Evolutionary conservation across 2,888 invertebrate genomes (phyloP).

Genomic region (Diarsia dahlii): DNA sequence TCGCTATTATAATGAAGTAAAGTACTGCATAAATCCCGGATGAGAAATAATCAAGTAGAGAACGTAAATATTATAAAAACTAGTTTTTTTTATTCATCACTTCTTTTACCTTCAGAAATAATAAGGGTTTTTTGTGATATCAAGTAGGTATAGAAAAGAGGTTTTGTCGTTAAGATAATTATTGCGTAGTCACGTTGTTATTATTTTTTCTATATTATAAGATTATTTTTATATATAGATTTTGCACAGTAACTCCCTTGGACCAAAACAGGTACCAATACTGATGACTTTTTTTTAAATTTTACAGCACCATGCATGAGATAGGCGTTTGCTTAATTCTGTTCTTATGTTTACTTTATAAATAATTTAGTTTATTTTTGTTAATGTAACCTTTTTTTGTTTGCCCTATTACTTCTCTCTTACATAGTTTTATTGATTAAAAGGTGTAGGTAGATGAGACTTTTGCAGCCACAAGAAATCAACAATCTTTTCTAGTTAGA

Average conservation of each 20-base stretch:
- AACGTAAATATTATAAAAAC: slow-evolving; percentile 22
- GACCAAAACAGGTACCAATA: not conserved
- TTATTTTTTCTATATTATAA: not conserved
- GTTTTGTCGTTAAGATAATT: slow-evolving; percentile 2
- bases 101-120: slow-evolving; percentile 22
- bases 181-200: not conserved
- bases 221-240: not conserved
- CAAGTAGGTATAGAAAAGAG: not conserved
- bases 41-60: slow-evolving; percentile 23
- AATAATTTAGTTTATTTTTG: too few relatives aligned
- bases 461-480: not conserved
- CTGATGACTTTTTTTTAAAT: too few relatives aligned
- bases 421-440: not conserved
- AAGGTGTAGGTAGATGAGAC: not conserved
- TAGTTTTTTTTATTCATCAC: slow-evolving; percentile 28
- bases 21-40: slow-evolving; percentile 15
- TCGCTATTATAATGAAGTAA: slow-evolving; percentile 21
- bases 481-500: not conserved
- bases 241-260: not conserved
- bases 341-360: too few relatives aligned
- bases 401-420: too few relatives aligned
- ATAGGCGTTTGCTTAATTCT: too few relatives aligned
- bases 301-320: too few relatives aligned
- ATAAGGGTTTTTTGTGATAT: slow-evolving; percentile 1
- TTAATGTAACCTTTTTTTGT: too few relatives aligned